phyloP scores from a whole-genome alignment of 2,888 invertebrate genomes.

The Parnassius apollo region DNA sequence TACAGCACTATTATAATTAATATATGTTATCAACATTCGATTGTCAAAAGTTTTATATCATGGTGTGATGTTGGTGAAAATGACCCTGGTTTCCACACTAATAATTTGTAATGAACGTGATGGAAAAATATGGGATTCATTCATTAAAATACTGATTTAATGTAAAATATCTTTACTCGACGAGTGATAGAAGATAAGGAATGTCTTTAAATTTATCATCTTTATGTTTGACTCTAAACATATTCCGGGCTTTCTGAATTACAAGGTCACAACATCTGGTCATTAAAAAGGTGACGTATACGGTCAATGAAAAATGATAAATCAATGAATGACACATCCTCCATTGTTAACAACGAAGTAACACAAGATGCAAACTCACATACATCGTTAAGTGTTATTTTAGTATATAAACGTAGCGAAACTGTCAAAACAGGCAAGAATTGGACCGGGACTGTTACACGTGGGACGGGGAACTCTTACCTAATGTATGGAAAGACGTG shows the following conservation, averaged over 20 bases:
- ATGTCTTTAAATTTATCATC: no score
- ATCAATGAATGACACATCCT: conserved; percentile 27
- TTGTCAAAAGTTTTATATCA: no score
- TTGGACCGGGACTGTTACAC: conserved; percentile 20
- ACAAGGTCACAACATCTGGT: neutral
- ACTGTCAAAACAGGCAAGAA: conserved; percentile 1
- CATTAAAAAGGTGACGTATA: neutral
- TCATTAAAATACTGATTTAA: no score
- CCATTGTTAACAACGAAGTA: conserved; percentile 31
- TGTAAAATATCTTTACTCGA: no score
- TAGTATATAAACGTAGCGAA: neutral
- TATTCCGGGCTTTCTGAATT: neutral
- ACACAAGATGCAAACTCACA: conserved; percentile 19
- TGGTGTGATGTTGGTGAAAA: no score
- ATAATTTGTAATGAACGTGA: no score
- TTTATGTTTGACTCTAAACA: conserved; percentile 2
- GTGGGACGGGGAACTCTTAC: conserved; percentile 31
- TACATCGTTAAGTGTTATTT: neutral
- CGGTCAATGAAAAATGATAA: neutral
- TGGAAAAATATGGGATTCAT: no score
- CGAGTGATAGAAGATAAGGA: no score
- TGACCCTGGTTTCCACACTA: no score
- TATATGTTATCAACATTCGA: no score
- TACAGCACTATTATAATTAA: no score
- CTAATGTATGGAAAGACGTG: conserved; percentile 59